Percentiles rank a stretch among this genome's conserved stretches.
phyloP scores from a whole-genome alignment of 2,888 invertebrate species.

The Sesia bembeciformis region DNA sequence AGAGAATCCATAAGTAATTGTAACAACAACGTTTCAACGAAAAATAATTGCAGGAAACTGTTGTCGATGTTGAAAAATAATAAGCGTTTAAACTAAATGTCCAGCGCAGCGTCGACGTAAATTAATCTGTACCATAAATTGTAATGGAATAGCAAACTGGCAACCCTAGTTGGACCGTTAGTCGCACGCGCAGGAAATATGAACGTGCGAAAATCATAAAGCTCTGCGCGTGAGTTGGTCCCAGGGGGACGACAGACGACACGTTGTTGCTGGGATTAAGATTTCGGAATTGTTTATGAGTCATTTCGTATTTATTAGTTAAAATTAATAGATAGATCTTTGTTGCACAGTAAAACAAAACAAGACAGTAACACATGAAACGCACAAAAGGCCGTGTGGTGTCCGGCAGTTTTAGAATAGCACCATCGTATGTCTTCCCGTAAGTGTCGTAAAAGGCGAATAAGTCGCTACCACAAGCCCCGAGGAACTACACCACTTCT shows the following conservation, averaged over 20 bases:
- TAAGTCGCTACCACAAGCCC: no score
- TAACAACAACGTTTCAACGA: not conserved
- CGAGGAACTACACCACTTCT: no score
- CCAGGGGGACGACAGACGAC: slow-evolving; percentile 1
- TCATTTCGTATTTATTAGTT: no score
- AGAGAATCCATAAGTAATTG: not conserved
- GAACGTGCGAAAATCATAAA: slow-evolving; percentile 57
- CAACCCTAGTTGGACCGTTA: slow-evolving; percentile 39
- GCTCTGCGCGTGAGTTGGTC: slow-evolving; percentile 5
- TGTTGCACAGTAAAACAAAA: no score
- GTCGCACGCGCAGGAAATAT: slow-evolving; percentile 16
- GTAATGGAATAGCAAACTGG: slow-evolving; percentile 17
- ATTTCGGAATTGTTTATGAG: no score
- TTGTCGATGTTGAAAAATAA: slow-evolving; percentile 9
- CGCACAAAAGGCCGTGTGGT: no score
- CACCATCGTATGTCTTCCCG: no score
- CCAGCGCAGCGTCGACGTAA: slow-evolving; percentile 14
- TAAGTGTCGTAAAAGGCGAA: no score
- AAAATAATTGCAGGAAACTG: not conserved
- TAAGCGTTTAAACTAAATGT: slow-evolving; percentile 7
- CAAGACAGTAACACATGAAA: no score
- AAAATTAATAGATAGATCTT: no score
- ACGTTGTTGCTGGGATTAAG: not conserved
- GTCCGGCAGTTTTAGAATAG: no score
- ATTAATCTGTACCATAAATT: slow-evolving; percentile 36